Conservation (phyloP, 1,140 invertebrate species). For the Microplitis mediator region DNA sequence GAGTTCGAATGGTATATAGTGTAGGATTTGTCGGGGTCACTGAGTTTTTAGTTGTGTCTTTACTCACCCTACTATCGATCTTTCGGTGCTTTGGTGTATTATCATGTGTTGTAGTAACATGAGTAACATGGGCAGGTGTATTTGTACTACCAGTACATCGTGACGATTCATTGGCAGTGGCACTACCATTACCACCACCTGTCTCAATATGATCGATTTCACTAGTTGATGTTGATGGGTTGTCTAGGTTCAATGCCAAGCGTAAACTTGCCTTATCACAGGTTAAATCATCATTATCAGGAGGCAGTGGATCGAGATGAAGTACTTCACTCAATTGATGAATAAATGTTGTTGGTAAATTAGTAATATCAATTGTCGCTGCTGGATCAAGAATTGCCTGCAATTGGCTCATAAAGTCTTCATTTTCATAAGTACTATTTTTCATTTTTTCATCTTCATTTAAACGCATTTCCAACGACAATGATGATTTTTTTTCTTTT, state of each 20-base stretch:
- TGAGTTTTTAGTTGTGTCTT: constrained; percentile 14
- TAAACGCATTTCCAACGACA: constrained; percentile 51
- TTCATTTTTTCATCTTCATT: constrained; percentile 54
- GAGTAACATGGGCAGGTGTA: constrained; percentile 2
- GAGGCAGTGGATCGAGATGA: constrained; percentile 47
- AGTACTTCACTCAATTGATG: constrained; percentile 58
- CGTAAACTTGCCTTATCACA: neutral
- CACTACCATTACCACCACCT: neutral
- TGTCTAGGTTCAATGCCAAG: neutral
- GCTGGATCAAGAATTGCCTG: constrained; percentile 56
- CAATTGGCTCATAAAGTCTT: constrained; percentile 58
- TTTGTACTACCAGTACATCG: neutral
- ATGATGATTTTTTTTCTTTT: constrained; percentile 48
- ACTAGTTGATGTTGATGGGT: neutral
- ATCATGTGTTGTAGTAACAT: neutral
- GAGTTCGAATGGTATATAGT: neutral
- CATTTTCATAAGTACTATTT: constrained; percentile 42
- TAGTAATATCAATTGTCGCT: constrained; percentile 50
- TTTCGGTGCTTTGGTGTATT: neutral
- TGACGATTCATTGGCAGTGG: constrained; percentile 1
- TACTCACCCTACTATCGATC: constrained; percentile 26
- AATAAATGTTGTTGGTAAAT: constrained; percentile 58
- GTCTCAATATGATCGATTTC: neutral
- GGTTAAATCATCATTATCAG: constrained; percentile 10
- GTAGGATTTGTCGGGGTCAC: neutral